Evolutionary conservation across 2,113 vertebrate genomes (phyloP).

Genomic region (Hippopotamus amphibius): DNA sequence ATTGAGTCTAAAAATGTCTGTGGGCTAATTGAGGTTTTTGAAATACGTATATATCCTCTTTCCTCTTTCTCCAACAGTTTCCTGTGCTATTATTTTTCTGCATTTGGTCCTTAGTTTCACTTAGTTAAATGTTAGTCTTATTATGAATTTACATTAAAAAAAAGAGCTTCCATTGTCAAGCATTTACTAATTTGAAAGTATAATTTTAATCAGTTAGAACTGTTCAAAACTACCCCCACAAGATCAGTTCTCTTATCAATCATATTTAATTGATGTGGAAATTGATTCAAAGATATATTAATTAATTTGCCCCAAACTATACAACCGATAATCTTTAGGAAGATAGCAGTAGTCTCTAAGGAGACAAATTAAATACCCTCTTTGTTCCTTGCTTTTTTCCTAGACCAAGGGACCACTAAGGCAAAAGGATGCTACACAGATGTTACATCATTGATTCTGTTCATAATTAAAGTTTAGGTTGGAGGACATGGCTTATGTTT

Average conservation of each 20-base stretch:
- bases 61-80: constrained; percentile 10
- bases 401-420: neutral
- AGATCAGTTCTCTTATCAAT: constrained; percentile 26
- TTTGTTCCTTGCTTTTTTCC: neutral
- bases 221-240: neutral
- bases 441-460: neutral
- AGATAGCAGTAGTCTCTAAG: neutral
- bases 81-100: constrained; percentile 2
- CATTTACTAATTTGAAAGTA: neutral
- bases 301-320: constrained; percentile 26
- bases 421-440: neutral
- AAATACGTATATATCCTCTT: neutral
- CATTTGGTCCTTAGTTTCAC: neutral
- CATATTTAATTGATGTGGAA: constrained; percentile 64
- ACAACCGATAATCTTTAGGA: neutral
- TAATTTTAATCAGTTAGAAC: constrained; percentile 37
- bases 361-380: neutral
- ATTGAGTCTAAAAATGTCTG: neutral
- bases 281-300: constrained; percentile 58
- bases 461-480: neutral
- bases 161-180: neutral
- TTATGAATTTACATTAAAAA: neutral
- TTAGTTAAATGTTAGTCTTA: neutral
- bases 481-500: neutral
- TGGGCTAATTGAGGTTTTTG: constrained; percentile 21